Evolutionary conservation across 2,888 invertebrate genomes (phyloP), one percentile per base, ranked within the genome.

Genomic region (Prosapia bicincta): DNA sequence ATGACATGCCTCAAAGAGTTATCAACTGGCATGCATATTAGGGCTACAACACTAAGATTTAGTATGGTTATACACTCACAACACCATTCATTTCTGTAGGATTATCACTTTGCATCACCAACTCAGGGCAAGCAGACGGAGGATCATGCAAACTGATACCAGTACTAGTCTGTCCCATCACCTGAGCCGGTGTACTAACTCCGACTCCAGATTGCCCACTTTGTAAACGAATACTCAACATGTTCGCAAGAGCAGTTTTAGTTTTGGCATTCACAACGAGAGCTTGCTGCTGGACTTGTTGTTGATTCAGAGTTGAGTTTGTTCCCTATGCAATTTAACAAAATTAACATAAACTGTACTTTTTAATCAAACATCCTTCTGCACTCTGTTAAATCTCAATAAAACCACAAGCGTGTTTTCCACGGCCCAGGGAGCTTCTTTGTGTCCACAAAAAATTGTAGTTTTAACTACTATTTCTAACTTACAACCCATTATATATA

Each of bases 231-330:
- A 91, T 96, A 82, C 93, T 96, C 78, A 98, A 87, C 94, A 98
- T 95, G 84, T 97, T 96, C 20, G 97, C 97, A 76, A 98, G 87
- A 0, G 98, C 98, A 0, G 97, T 97, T 87, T 98, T 98, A 2
- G 97, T 96, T 86, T 96, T 96, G 0, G 93, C 91, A 82, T 94
- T 94, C 72, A 96, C 95, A 65, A 92, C 87, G 76, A 91, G 83
- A 20, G 90, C 89, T 80, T 88, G 87, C 77, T 86, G 84, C 72
- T 73, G 77, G n/a, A 38, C 71, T 26, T 38, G 54, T 28, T 38
- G 67, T 65, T 74, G 76, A 65, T 54, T 54, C 20, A 54, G n/a
- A 54, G 54, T 9, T 54, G 54, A 54, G 20, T 54, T 54, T 54
- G 54, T 20, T 54, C 54, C 54, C 54, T 54, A 54, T 6, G 54